Evolutionary conservation across 2,797 vertebrate genomes (phyloP).

Genomic region (Rhinichthys osculus): DNA sequence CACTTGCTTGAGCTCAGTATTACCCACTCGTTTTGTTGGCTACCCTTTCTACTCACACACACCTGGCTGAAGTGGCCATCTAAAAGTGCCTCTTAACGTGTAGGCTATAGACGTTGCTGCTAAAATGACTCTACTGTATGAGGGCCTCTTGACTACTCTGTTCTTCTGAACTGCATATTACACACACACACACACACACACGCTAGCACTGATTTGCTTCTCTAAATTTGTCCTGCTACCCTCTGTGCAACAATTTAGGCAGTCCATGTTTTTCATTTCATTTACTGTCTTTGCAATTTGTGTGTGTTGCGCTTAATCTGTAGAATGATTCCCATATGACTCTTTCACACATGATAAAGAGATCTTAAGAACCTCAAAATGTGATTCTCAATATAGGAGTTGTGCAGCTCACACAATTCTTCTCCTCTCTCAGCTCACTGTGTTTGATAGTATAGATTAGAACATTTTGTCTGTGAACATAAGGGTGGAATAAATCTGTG

Average conservation of each 20-base stretch:
- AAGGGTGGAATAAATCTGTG: neutral
- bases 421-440: neutral
- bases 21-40: slow-evolving; percentile 81
- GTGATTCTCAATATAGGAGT: neutral
- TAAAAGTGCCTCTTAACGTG: slow-evolving; percentile 75
- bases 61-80: slow-evolving; percentile 72
- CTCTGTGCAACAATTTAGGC: neutral
- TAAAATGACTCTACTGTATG: slow-evolving; percentile 59
- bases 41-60: slow-evolving; percentile 59
- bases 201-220: neutral
- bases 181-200: neutral
- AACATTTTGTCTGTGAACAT: slow-evolving; percentile 8
- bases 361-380: neutral
- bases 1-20: slow-evolving; percentile 81
- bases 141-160: slow-evolving; percentile 60
- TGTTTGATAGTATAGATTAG: slow-evolving; percentile 18
- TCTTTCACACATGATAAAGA: slow-evolving; percentile 29
- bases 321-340: slow-evolving; percentile 18
- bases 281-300: slow-evolving; percentile 1
- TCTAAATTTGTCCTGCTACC: neutral
- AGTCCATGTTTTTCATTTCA: slow-evolving; percentile 7
- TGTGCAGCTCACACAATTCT: neutral
- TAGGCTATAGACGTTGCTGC: slow-evolving; percentile 50
- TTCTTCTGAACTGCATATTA: slow-evolving; percentile 49
- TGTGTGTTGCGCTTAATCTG: slow-evolving; percentile 22